Evolutionary conservation across 2,113 vertebrate genomes (phyloP), one percentile per base, ranked within the genome.

Genomic region (Phoxinus phoxinus): DNA sequence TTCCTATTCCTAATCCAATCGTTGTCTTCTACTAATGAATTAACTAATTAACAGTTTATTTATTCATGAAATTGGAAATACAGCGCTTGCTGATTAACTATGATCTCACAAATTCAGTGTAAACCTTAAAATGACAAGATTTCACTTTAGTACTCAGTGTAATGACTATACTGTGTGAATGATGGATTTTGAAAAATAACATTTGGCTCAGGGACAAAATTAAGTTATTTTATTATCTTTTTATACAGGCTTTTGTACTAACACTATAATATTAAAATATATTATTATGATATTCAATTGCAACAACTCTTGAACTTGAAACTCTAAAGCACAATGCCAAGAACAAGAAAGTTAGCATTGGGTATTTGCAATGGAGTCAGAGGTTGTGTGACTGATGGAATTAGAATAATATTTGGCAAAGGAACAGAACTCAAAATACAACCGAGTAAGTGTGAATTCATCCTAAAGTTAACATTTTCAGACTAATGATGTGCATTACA

Each of bases 341-440:
- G 25, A 53, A 32, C 44, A 25, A 27, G 46, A 9, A 17, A 17
- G 9, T 8, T 32, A 65, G 41, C 9, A 59, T 37, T 44, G 35
- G 37, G 41, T 84, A 76, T 84, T 67, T 65, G 72, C 6, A 30
- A 19, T 76, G 83, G 10, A 12, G 19, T 67, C 44, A 25, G 8
- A 23, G 6, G 32, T 27, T 85, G 87, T 86, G 84, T 88, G 73
- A 61, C 32, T 84, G 72, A 83, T 71, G 84, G 75, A 81, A 3
- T 69, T 44, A 44, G 67, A 37, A 48, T 84, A 79, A 71, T 77
- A n/a, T 83, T 87, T 81, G 85, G 44, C 3, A 82, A 75, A 51
- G 85, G 84, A 23, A 61, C 72, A 10, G 61, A 85, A 77, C 56
- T 83, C 15, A 41, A 2, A 44, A 11, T 86, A 51, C 21, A 75